These are phyloP conservation scores for Thereva unica DNA, from an alignment of 2,888 invertebrate species.

Conservation along the genomic window DNA sequence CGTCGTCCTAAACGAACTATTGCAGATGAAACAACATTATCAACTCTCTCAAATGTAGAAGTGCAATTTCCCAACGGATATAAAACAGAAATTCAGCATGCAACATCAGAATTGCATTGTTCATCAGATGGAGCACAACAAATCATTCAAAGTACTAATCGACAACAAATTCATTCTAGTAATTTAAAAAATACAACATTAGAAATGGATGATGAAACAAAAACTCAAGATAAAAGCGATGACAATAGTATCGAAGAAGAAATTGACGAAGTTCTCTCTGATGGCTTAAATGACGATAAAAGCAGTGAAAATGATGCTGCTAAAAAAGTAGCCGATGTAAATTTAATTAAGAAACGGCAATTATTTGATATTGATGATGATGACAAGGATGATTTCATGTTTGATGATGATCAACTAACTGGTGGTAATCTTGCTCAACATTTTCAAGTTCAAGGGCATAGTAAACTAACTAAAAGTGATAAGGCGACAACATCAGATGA, in stretches of 20 bases:
- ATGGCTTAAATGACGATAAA: slow-evolving; percentile 38
- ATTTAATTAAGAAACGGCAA: slow-evolving; percentile 36
- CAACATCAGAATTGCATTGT: not conserved
- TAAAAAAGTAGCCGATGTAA: slow-evolving; percentile 18
- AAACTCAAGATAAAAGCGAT: slow-evolving; percentile 26
- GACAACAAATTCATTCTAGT: not conserved
- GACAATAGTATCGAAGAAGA: slow-evolving; percentile 57
- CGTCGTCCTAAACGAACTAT: slow-evolving; percentile 50
- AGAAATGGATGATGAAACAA: slow-evolving; percentile 34
- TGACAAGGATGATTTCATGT: slow-evolving; percentile 49
- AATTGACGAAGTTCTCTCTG: slow-evolving; percentile 53
- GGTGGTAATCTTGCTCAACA: slow-evolving; percentile 55
- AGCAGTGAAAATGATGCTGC: slow-evolving; percentile 40
- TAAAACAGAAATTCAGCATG: not conserved
- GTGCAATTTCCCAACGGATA: too few relatives aligned
- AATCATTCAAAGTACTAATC: too few relatives aligned
- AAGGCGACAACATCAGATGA: slow-evolving; percentile 1
- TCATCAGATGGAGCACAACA: too few relatives aligned
- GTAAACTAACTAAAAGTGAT: slow-evolving; percentile 28
- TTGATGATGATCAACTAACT: slow-evolving; percentile 54
- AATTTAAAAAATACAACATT: not conserved
- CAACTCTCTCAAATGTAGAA: too few relatives aligned
- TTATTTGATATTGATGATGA: slow-evolving; percentile 42
- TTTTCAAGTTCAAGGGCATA: slow-evolving; percentile 48
- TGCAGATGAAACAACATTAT: not conserved